Evolutionary conservation across 1,140 invertebrate genomes (phyloP).

Genomic region (Proales similis): DNA sequence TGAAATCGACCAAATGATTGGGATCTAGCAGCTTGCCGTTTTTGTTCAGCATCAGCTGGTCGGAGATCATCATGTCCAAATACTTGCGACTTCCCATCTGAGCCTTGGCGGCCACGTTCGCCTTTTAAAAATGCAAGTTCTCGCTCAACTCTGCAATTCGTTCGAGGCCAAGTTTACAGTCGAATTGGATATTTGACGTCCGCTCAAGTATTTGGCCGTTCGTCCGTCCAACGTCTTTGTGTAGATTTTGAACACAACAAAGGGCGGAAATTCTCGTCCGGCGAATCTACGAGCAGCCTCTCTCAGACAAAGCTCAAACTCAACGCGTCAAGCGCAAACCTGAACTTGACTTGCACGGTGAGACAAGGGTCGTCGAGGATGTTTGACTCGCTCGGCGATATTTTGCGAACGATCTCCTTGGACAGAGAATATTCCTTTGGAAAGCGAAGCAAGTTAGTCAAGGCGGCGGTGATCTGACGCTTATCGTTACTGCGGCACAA

Average conservation of each 20-base stretch:
- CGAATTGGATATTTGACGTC: conserved; percentile 47
- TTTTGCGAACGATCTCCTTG: conserved; percentile 48
- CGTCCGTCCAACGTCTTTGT: conserved; percentile 43
- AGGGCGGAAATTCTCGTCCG: conserved; percentile 51
- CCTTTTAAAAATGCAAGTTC: conserved; percentile 41
- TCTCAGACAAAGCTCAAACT: neutral
- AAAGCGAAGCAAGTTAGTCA: neutral
- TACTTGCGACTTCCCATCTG: conserved; percentile 51
- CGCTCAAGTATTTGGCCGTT: conserved; percentile 50
- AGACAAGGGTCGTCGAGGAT: conserved; percentile 47
- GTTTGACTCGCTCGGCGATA: conserved; percentile 50
- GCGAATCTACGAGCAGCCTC: conserved; percentile 46
- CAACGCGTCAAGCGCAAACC: conserved; percentile 40
- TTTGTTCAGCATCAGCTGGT: conserved; percentile 45
- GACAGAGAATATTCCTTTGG: conserved; percentile 47
- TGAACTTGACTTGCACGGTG: conserved; percentile 48
- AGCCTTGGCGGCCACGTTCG: conserved; percentile 47
- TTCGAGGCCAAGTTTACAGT: conserved; percentile 41
- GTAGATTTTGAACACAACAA: conserved; percentile 53
- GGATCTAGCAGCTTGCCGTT: conserved; percentile 46
- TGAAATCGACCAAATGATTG: conserved; percentile 50
- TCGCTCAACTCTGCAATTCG: neutral
- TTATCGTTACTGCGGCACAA: conserved; percentile 49
- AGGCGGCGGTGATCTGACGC: neutral
- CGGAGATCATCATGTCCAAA: conserved; percentile 49